phyloP scores from a whole-genome alignment of 2,888 invertebrate species.

The Tetranychus piercei region DNA sequence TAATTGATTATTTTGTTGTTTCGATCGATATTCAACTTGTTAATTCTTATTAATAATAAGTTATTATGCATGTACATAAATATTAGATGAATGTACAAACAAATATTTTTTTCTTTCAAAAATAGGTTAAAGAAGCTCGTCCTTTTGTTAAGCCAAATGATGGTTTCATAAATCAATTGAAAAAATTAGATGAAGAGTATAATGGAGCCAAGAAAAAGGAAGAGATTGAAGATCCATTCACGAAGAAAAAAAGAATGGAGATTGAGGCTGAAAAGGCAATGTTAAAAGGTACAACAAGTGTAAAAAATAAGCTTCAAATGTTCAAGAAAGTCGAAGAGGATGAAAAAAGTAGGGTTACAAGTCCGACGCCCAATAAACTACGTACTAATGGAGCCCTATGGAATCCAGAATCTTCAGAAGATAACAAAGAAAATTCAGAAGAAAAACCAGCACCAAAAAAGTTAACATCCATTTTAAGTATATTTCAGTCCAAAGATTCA shows the following conservation, averaged over 20 bases:
- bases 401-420: background rate
- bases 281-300: constrained; percentile 16
- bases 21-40: too few relatives aligned
- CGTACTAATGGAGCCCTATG: background rate
- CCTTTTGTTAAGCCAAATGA: constrained; percentile 32
- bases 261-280: constrained; percentile 22
- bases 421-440: background rate
- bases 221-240: constrained; percentile 22
- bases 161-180: constrained; percentile 32
- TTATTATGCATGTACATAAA: background rate
- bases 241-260: constrained; percentile 19
- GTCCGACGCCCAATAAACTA: background rate
- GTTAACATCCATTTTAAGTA: constrained; percentile 13
- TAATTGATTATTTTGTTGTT: too few relatives aligned
- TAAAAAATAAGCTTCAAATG: constrained; percentile 20
- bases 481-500: constrained; percentile 11
- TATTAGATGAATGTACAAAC: background rate
- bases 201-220: constrained; percentile 14
- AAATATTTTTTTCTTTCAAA: background rate
- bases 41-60: too few relatives aligned
- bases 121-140: constrained; percentile 31
- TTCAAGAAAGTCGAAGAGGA: constrained; percentile 18
- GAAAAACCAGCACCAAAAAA: constrained; percentile 11
- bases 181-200: constrained; percentile 28
- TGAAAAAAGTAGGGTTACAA: background rate